Percentiles rank a stretch among this genome's conserved stretches.
These are phyloP conservation scores for Morone chrysops DNA, from an alignment of 2,113 vertebrate genomes.

Conservation along the genomic window DNA sequence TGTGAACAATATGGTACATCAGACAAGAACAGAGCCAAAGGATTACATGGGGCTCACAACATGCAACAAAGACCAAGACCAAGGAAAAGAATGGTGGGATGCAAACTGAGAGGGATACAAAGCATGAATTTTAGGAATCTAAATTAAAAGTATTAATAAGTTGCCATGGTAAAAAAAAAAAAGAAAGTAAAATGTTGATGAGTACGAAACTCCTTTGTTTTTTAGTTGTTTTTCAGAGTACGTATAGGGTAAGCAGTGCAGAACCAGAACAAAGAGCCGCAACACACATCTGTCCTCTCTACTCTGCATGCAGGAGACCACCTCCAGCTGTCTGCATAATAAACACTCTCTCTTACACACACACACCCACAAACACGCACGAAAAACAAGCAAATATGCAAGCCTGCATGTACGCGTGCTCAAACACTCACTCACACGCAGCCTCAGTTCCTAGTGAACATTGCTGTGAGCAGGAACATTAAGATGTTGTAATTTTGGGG, in stretches of 20 bases:
- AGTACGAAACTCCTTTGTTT: constrained; percentile 7
- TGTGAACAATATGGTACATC: constrained; percentile 57
- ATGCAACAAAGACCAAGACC: constrained; percentile 37
- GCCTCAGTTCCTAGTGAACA: constrained; percentile 64
- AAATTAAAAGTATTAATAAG: neutral
- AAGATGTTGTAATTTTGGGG: constrained; percentile 86
- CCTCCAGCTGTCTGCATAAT: constrained; percentile 80
- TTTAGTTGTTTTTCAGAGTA: constrained; percentile 21
- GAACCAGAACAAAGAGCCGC: constrained; percentile 68
- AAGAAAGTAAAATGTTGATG: neutral
- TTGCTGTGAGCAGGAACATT: constrained; percentile 79
- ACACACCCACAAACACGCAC: constrained; percentile 38
- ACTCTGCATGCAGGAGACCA: constrained; percentile 75
- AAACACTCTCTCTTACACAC: constrained; percentile 52
- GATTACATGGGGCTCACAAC: constrained; percentile 60
- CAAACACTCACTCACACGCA: neutral
- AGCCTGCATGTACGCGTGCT: neutral
- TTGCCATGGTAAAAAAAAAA: neutral
- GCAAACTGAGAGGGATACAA: constrained; percentile 2
- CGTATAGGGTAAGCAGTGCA: constrained; percentile 32
- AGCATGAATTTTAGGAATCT: neutral
- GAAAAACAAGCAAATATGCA: constrained; percentile 36
- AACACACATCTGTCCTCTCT: constrained; percentile 71
- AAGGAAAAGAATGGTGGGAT: constrained; percentile 2
- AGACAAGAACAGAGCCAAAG: constrained; percentile 58